Base-by-base conservation (phyloP, 1,140 invertebrate genomes). In the Solenopsis fugax region DNA sequence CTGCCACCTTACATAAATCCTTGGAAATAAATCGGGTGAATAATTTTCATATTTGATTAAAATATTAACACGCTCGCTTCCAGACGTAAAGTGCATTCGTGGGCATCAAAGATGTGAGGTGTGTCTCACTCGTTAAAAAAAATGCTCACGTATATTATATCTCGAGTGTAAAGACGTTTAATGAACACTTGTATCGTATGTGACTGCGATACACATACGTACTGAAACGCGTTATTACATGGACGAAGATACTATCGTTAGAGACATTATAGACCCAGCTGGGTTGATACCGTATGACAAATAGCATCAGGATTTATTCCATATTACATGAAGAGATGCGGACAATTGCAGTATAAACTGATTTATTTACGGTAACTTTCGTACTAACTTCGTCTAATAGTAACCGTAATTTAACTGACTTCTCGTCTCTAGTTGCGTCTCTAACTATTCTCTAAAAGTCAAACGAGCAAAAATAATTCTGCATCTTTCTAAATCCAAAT, bases 141-240 rank as follows among this genome's bases (percentile, higher is more conserved):
- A 73, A 62, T 62, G 13, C 45, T 62, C 56, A 84, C 80, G 24
- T 73, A 75, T 54, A 45, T 58, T 48, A 21, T 0, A 21, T 37
- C 7, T 75, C 0, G 29, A 1, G 29, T 29, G 29, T 29, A 37
- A 60, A 75, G 54, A 60, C 29, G 29, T 84, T 48, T 60, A 84
- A 84, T 84, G 69, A 84, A 84, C n/a, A 21, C 54, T 37, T 60
- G 54, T 48, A 72, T 56, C 50, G 72, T 60, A 60, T 7, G 18
- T 37, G 50, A 81, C 67, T 80, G n/a, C 37, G 6, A 16, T 71
- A 41, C 12, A 60, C 41, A 21, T 84, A 18, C 1, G 18, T 37
- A 75, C 73, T 60, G 12, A 84, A 75, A 84, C 45, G 54, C 45
- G 54, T 60, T 29, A 75, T 75, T 84, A 75, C 5, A 16, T 54